phyloP scores from a whole-genome alignment of 2,888 invertebrate species.

The Saturnia japonica region DNA sequence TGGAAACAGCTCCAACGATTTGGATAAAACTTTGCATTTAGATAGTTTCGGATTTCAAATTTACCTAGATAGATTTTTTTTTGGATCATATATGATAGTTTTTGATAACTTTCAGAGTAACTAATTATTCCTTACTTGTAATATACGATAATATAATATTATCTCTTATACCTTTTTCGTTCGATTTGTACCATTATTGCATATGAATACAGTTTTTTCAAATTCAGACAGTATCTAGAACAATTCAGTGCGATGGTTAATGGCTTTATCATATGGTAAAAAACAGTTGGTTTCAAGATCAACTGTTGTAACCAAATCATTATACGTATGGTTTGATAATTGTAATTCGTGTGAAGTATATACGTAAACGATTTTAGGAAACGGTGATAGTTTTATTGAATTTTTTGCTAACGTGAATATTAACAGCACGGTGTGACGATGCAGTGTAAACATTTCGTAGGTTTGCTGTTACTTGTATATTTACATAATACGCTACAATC shows the following conservation, averaged over 20 bases:
- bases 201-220: background rate
- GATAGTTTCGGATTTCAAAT: no score
- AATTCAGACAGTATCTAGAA: background rate
- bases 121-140: background rate
- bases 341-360: background rate
- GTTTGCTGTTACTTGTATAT: slow-evolving; percentile 8
- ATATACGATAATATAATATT: background rate
- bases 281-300: slow-evolving; percentile 5
- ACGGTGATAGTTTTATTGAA: background rate
- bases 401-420: background rate
- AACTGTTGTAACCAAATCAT: background rate
- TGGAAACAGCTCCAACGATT: no score
- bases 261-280: background rate
- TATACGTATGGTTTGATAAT: background rate
- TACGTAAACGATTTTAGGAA: background rate
- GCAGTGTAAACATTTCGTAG: slow-evolving; percentile 3
- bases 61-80: no score
- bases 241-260: background rate
- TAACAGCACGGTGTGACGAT: background rate
- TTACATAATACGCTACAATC: slow-evolving; percentile 11
- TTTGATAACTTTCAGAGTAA: background rate
- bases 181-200: background rate
- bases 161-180: background rate
- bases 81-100: no score
- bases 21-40: no score